Conservation (phyloP, 2,797 vertebrate genomes). For the Taeniopygia guttata region DNA sequence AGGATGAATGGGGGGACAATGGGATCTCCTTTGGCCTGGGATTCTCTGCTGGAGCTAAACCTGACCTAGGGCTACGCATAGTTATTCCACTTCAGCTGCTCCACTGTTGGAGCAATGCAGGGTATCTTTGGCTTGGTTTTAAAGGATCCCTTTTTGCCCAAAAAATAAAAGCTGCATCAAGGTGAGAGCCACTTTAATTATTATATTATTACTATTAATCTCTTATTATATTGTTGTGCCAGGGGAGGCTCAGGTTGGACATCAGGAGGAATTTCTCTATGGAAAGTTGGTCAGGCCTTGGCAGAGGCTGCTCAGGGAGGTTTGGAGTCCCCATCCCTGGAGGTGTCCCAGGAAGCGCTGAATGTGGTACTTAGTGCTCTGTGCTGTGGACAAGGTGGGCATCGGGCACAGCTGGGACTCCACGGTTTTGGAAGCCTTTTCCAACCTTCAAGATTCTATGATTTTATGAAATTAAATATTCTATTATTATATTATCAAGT, state of each 20-base stretch:
- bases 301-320: neutral
- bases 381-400: neutral
- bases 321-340: neutral
- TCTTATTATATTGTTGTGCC: neutral
- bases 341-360: neutral
- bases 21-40: neutral
- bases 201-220: neutral
- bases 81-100: neutral
- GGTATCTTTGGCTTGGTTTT: neutral
- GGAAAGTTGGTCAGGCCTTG: neutral
- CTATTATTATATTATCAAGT: neutral
- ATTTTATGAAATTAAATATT: neutral
- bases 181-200: neutral
- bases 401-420: accelerated
- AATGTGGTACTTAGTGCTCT: neutral
- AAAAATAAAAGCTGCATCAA: neutral
- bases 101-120: neutral
- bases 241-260: neutral
- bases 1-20: neutral
- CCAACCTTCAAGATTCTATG: neutral
- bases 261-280: accelerated
- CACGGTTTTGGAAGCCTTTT: neutral
- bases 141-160: neutral
- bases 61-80: neutral
- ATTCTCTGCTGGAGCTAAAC: neutral